phyloP scores from a whole-genome alignment of 2,797 vertebrate genomes.

The Eutrigla gurnardus region DNA sequence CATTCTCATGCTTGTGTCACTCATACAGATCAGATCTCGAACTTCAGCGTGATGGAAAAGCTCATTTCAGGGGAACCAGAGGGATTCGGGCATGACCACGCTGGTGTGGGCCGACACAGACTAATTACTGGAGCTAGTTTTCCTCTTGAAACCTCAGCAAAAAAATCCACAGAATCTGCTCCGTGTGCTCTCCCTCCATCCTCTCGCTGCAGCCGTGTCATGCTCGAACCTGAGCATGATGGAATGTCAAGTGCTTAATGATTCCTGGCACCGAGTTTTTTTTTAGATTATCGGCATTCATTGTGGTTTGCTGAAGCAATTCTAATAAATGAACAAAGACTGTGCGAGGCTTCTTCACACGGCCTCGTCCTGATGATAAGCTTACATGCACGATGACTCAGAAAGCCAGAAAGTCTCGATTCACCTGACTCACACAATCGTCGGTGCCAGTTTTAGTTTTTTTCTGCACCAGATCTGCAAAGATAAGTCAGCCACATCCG shows the following conservation, averaged over 20 bases:
- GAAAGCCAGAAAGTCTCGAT: not conserved
- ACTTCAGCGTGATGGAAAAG: slow-evolving; percentile 9
- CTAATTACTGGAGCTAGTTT: not conserved
- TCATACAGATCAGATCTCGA: not conserved
- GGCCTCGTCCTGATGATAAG: not conserved
- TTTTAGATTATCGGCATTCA: not conserved
- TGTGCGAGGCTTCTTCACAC: not conserved
- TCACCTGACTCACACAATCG: slow-evolving; percentile 11
- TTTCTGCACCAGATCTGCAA: not conserved
- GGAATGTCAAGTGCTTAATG: not conserved
- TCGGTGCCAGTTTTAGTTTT: slow-evolving; percentile 7
- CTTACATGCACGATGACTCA: slow-evolving; percentile 24
- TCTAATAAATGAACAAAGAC: not conserved
- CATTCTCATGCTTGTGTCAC: slow-evolving; percentile 11
- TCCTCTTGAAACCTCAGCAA: slow-evolving; percentile 17
- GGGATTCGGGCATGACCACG: slow-evolving; percentile 8
- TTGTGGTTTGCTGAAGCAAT: not conserved
- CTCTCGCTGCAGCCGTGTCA: not conserved
- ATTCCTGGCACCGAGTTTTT: slow-evolving; percentile 1
- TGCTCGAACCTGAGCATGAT: not conserved
- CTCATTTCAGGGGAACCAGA: slow-evolving; percentile 17
- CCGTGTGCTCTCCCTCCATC: not conserved
- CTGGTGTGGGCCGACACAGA: not conserved
- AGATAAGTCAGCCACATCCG: not conserved
- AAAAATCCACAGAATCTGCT: slow-evolving; percentile 9